Conservation (phyloP, 2,113 vertebrate species). For the Diadophis punctatus region DNA sequence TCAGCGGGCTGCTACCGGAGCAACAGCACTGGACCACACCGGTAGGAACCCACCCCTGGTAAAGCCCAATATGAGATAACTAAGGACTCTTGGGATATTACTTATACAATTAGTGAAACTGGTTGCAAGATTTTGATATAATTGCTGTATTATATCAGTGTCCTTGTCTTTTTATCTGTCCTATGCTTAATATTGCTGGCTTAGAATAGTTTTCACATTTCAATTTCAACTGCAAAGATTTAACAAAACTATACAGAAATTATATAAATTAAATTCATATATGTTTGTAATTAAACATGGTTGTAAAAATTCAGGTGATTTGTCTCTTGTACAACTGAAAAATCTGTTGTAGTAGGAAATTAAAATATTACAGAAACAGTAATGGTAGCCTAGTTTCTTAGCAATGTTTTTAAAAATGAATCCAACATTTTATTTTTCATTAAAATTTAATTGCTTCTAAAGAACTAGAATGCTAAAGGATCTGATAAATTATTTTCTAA, state of each 20-base stretch:
- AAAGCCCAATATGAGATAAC: background rate
- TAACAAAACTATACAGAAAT: background rate
- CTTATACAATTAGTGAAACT: background rate
- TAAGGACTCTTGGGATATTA: background rate
- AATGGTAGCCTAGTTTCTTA: background rate
- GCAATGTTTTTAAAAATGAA: background rate
- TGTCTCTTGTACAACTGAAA: background rate
- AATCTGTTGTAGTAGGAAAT: background rate
- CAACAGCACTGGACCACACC: too few relatives aligned
- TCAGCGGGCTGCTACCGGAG: too few relatives aligned
- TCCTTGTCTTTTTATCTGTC: background rate
- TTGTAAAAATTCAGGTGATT: background rate
- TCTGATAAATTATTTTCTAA: background rate
- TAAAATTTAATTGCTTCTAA: slow-evolving; percentile 2
- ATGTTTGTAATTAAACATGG: background rate
- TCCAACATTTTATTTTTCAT: slow-evolving; percentile 7
- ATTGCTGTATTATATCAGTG: background rate
- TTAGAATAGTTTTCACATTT: background rate
- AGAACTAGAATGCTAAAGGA: background rate
- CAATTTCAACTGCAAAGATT: background rate
- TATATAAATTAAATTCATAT: background rate
- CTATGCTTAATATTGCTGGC: background rate
- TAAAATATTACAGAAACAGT: background rate
- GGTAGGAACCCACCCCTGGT: too few relatives aligned
- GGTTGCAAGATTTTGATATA: background rate